Base-by-base conservation (phyloP, 2,888 invertebrate species). In the Crioceris asparagi region DNA sequence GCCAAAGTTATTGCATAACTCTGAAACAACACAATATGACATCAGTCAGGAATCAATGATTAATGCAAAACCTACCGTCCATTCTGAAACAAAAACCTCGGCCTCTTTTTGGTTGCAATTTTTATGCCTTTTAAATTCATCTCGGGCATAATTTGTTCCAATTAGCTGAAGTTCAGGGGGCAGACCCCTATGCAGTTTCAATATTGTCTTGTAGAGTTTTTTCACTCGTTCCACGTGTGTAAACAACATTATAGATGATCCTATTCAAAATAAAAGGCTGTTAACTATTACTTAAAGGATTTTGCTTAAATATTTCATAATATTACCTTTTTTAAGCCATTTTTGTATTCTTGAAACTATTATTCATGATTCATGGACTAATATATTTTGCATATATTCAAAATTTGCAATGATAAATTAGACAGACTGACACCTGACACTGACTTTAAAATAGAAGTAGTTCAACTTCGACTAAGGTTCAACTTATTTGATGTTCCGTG, bases 121-220 rank as follows among this genome's bases (percentile, higher is more conserved):
- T 56, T 84, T 83, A 60, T 93, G 92, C 30, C 86, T 67, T 55
- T 77, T 78, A 60, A 94, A 94, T 64, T 94, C 79, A 46, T 74
- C 75, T 51, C 68, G 68, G 1, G 70, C 70, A 56, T 79, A 79
- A 43, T 65, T 62, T 46, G 74, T 71, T 11, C 78, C 78, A 27
- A 79, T 46, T 7, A 65, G 59, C 52, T 67, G 63, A 39, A 77
- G 52, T 48, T 73, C 72, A 12, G 55, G 44, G 1, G 78, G 77
- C 8, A 79, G 53, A 5, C 74, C 73, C 39, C 72, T 57, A 51
- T 79, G 77, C 10, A 79, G 57, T 47, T 66, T 68, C 38, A 77
- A 58, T 36, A 79, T 68, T 1, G 70, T 69, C 59, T 78, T 78
- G 55, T 77, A 79, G 11, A 79, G 54, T 15, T 65, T 56, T 41